Base-by-base conservation (phyloP, 2,888 invertebrate genomes). In the Acanthoscelides obtectus region DNA sequence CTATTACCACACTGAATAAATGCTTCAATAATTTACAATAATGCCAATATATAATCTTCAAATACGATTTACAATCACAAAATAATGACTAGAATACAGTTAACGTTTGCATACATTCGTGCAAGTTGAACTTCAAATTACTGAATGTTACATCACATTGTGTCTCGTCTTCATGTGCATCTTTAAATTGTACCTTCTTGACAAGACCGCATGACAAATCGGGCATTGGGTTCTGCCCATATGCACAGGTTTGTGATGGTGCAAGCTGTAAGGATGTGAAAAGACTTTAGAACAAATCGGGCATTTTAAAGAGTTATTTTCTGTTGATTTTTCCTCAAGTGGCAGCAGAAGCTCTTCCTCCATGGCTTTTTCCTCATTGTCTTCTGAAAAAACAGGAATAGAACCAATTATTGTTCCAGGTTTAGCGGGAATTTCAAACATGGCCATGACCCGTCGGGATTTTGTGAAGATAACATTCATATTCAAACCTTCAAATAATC, bases 181-280 rank as follows among this genome's bases (percentile, higher is more conserved):
- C 71, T 77, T 74, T 69, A 79, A 73, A 70, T 79, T 76, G 64
- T 76, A 75, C 68, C 75, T 78, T 73, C 79, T 74, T n/a, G 79
- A 79, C 20, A 78, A 74, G n/a, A 77, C 75, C 63, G 71, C 75
- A 22, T 72, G 74, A 71, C 79, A 79, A 70, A 79, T 76, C 25
- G 74, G 72, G 72, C 79, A 79, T 70, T 75, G 75, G 20, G 79
- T 79, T 20, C 74, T 73, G 22, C 78, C 77, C 17, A 73, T 70
- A 73, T 79, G 79, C 1, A 78, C 76, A 22, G 75, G 76, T 72
- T 76, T 76, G 65, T 76, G 76, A 64, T 76, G 76, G 22, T 76
- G 76, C 19, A 76, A 71, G 64, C 76, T 76, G 70, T 76, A 76
- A 21, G 76, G 76, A 27, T 76, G 76, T 2, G 74, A 74, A 67